Evolutionary conservation across 1,140 invertebrate genomes (phyloP).

Genomic region (Eriosoma lanigerum): DNA sequence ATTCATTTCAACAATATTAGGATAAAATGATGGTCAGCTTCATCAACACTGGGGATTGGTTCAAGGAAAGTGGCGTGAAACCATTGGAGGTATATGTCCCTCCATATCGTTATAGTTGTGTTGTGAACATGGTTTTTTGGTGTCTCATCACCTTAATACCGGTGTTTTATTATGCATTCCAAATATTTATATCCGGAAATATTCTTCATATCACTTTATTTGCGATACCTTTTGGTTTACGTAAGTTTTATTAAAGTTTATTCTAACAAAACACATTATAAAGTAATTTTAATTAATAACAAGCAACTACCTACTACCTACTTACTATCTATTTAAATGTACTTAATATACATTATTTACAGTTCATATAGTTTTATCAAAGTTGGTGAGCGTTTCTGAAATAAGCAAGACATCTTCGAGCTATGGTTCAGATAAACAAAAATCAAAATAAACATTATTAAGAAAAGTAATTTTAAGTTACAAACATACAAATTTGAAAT

Average conservation of each 20-base stretch:
- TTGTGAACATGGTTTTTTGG: slow-evolving; percentile 72
- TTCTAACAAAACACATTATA: neutral
- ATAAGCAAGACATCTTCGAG: slow-evolving; percentile 5
- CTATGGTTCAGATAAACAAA: slow-evolving; percentile 1
- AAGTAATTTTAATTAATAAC: neutral
- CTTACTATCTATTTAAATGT: too few relatives aligned
- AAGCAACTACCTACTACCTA: too few relatives aligned
- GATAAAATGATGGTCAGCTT: slow-evolving; percentile 81
- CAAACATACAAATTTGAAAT: too few relatives aligned
- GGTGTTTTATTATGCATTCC: neutral
- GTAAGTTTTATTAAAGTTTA: neutral
- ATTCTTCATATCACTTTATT: neutral
- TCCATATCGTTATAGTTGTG: slow-evolving; percentile 65
- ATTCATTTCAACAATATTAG: slow-evolving; percentile 57
- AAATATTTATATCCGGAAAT: neutral
- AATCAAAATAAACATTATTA: neutral
- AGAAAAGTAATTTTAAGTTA: neutral
- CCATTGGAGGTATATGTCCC: slow-evolving; percentile 64
- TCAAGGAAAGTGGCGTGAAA: slow-evolving; percentile 70
- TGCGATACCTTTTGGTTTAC: neutral
- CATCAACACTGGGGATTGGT: slow-evolving; percentile 79
- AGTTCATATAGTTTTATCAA: slow-evolving; percentile 13
- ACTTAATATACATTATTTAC: neutral
- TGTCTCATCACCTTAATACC: neutral
- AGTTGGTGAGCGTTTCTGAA: slow-evolving; percentile 6